Evolutionary conservation across 2,888 invertebrate species (phyloP).

Genomic region (Pyralis farinalis): DNA sequence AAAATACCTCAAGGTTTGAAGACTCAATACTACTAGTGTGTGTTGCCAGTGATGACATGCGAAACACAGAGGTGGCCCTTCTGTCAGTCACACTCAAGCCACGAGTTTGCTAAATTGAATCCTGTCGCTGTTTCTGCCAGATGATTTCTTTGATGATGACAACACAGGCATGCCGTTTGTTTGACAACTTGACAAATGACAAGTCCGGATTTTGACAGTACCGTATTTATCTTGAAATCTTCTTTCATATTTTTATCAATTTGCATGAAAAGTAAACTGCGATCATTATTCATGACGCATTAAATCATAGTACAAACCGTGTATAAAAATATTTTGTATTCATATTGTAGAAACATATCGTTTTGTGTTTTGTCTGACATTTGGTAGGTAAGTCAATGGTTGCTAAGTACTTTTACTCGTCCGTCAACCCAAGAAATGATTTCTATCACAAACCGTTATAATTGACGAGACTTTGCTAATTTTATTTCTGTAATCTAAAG

Average conservation of each 20-base stretch:
- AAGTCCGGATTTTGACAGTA: constrained; percentile 47
- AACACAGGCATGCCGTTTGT: too few species aligned
- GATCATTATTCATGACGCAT: constrained; percentile 1
- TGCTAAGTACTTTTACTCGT: constrained; percentile 48
- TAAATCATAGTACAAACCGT: constrained; percentile 1
- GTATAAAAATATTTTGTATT: constrained; percentile 1
- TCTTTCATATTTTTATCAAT: constrained; percentile 38
- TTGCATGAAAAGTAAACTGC: constrained; percentile 1
- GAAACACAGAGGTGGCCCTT: too few species aligned
- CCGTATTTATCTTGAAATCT: constrained; percentile 36
- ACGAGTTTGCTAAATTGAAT: too few species aligned
- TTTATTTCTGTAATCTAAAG: too few species aligned
- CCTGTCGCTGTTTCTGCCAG: too few species aligned
- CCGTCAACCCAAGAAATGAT: constrained; percentile 34
- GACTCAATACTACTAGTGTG: too few species aligned
- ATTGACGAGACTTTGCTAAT: too few species aligned
- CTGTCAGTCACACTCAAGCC: too few species aligned
- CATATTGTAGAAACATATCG: not conserved
- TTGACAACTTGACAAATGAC: constrained; percentile 22
- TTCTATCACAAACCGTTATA: not conserved
- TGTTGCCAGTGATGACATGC: too few species aligned
- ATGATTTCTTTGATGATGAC: too few species aligned
- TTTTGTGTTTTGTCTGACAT: constrained; percentile 39
- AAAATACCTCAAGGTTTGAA: too few species aligned
- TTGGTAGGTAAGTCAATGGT: constrained; percentile 46